Evolutionary conservation across 2,888 invertebrate species (phyloP).

Genomic region (Kryphioiulus occultus): DNA sequence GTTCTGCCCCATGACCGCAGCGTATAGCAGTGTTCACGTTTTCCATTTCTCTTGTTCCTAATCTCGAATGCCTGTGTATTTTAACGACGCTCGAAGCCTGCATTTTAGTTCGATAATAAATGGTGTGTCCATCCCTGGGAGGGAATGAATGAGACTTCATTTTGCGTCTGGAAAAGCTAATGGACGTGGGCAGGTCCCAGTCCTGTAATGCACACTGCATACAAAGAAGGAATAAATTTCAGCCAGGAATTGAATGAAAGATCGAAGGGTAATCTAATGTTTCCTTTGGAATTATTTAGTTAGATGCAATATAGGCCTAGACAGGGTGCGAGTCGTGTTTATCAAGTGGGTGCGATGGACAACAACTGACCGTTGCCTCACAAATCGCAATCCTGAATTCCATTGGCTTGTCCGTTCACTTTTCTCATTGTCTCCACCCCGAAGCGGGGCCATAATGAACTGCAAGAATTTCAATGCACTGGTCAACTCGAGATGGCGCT

Average conservation of each 20-base stretch:
- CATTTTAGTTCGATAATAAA: slow-evolving; percentile 41
- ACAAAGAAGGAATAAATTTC: slow-evolving; percentile 48
- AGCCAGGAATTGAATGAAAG: slow-evolving; percentile 33
- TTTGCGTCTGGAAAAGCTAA: slow-evolving; percentile 33
- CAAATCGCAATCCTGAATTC: not conserved
- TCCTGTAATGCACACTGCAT: slow-evolving; percentile 43
- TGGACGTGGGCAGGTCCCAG: slow-evolving; percentile 41
- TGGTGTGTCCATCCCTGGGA: slow-evolving; percentile 37
- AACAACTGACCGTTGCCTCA: not conserved
- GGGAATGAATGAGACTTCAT: slow-evolving; percentile 17
- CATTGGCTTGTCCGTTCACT: not conserved
- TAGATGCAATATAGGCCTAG: slow-evolving; percentile 41
- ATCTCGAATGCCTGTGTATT: not conserved
- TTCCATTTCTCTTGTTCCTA: not conserved
- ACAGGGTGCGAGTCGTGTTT: slow-evolving; percentile 34
- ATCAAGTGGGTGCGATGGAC: slow-evolving; percentile 20
- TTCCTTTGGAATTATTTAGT: slow-evolving; percentile 46
- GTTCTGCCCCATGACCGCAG: no score
- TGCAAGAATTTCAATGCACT: not conserved
- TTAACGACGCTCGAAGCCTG: slow-evolving; percentile 4
- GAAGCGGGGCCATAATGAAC: not conserved
- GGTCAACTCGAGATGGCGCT: slow-evolving; percentile 14
- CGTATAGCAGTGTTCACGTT: not conserved
- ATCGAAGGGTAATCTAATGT: slow-evolving; percentile 49
- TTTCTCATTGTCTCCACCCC: not conserved